These are phyloP conservation scores for Chydorus sphaericus DNA, from an alignment of 2,888 invertebrate species.

Conservation along the genomic window DNA sequence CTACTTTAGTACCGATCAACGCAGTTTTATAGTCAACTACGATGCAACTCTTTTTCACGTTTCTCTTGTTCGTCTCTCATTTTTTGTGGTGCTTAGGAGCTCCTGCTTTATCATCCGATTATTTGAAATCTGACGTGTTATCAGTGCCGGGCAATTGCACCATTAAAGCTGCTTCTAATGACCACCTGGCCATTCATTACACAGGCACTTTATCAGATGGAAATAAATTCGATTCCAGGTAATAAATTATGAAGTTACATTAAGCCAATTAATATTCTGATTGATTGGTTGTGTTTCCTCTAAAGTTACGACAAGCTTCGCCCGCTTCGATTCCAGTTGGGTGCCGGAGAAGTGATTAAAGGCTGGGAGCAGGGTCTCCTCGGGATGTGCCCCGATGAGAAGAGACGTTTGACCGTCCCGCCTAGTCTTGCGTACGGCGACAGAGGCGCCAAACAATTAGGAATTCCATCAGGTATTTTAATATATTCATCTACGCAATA, in stretches of 20 bases:
- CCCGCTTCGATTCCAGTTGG: slow-evolving; percentile 86
- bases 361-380: slow-evolving; percentile 82
- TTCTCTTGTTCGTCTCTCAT: too few species aligned
- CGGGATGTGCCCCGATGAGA: slow-evolving; percentile 91
- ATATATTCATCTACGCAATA: too few species aligned
- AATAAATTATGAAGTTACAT: too few species aligned
- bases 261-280: too few species aligned
- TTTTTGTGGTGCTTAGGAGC: too few species aligned
- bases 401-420: slow-evolving; percentile 75
- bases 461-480: too few species aligned
- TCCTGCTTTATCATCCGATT: too few species aligned
- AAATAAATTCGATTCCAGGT: slow-evolving; percentile 88
- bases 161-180: slow-evolving; percentile 63
- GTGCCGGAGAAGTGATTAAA: slow-evolving; percentile 90
- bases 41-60: too few species aligned
- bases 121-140: slow-evolving; percentile 67
- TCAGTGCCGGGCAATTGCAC: slow-evolving; percentile 71
- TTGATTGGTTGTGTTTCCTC: too few species aligned
- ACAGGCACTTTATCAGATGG: slow-evolving; percentile 79
- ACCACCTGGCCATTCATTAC: slow-evolving; percentile 90
- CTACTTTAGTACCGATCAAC: too few species aligned
- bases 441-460: slow-evolving; percentile 74
- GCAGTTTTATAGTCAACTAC: too few species aligned
- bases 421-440: slow-evolving; percentile 78
- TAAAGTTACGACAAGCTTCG: slow-evolving; percentile 77